Base-by-base conservation (phyloP, 2,888 invertebrate species). In the Nycteola revayana region DNA sequence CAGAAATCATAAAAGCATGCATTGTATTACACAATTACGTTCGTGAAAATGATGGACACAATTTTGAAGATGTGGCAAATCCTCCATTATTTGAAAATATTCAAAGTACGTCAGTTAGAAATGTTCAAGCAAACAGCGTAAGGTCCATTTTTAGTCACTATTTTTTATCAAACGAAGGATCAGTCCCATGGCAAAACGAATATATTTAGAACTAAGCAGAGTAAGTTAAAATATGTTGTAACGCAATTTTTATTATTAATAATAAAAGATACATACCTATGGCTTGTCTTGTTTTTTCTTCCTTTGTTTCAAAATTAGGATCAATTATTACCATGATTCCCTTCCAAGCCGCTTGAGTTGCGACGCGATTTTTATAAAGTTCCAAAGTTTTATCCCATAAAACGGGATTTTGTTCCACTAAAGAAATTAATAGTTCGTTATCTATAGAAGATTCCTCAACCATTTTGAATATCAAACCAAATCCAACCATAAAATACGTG, bases 21-120 rank as follows among this genome's bases (percentile, higher is more conserved):
- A 34, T 34, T 25, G 38, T 42, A 46, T 41, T 54, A 46, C 50
- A 54, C 42, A 50, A 49, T 50, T 54, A 46, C 10, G 54, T 49
- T 34, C 48, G 49, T 43, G 40, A 42, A 46, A 22, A 42, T 43
- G 53, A 48, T 46, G 45, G 50, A 47, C 47, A 49, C 40, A 49
- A 47, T 44, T 44, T 49, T 49, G 52, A 47, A 49, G 47, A 49
- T 49, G 46, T 44, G 52, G 42, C 37, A 50, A 47, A 41, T 48
- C 35, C 51, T 43, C 11, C 28, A 46, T 51, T 49, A 46, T 51
- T 51, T 48, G 48, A 50, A 50, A 50, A 50, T 45, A 40, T 50
- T 48, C 48, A 45, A 50, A 45, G 50, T 48, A 45, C 44, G 42
- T 20, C 42, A 48, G 42, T 48, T 48, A 29, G 45, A 49, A 49